Percentiles rank a stretch among this genome's conserved stretches.
phyloP scores from a whole-genome alignment of 2,888 invertebrate genomes.

The Clivina fossor region DNA sequence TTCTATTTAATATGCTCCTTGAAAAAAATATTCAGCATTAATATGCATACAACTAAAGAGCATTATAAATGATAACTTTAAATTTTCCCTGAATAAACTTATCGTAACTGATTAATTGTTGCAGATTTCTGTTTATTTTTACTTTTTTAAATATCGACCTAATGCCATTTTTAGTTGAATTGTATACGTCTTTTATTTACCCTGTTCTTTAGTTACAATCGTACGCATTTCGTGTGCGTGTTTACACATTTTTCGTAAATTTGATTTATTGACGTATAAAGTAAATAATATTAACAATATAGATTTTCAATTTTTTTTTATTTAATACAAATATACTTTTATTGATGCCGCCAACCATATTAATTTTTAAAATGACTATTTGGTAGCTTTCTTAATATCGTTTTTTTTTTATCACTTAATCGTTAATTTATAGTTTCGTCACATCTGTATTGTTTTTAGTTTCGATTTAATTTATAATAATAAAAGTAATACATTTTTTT shows the following conservation, averaged over 20 bases:
- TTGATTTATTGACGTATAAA: constrained; percentile 21
- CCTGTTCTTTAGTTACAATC: constrained; percentile 33
- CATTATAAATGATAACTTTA: too few relatives aligned
- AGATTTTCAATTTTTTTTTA: too few relatives aligned
- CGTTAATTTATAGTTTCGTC: constrained; percentile 24
- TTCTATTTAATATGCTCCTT: too few relatives aligned
- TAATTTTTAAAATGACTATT: constrained; percentile 21
- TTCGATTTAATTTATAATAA: constrained; percentile 26
- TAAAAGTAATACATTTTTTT: constrained; percentile 25
- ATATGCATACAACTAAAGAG: too few relatives aligned
- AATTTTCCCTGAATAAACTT: too few relatives aligned
- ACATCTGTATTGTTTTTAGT: constrained; percentile 22
- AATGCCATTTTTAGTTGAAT: constrained; percentile 20
- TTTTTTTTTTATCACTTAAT: constrained; percentile 20
- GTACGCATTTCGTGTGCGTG: constrained; percentile 22
- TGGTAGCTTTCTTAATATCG: constrained; percentile 6
- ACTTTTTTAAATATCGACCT: constrained; percentile 10
- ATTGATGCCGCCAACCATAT: constrained; percentile 20
- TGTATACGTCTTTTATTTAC: constrained; percentile 29
- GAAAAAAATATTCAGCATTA: too few relatives aligned
- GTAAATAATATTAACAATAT: constrained; percentile 22
- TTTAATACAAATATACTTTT: constrained; percentile 24
- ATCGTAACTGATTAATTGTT: too few relatives aligned
- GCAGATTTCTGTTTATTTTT: background rate
- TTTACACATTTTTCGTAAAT: constrained; percentile 25